Evolutionary conservation across 2,797 vertebrate species (phyloP).

Genomic region (Aldrovandia affinis): DNA sequence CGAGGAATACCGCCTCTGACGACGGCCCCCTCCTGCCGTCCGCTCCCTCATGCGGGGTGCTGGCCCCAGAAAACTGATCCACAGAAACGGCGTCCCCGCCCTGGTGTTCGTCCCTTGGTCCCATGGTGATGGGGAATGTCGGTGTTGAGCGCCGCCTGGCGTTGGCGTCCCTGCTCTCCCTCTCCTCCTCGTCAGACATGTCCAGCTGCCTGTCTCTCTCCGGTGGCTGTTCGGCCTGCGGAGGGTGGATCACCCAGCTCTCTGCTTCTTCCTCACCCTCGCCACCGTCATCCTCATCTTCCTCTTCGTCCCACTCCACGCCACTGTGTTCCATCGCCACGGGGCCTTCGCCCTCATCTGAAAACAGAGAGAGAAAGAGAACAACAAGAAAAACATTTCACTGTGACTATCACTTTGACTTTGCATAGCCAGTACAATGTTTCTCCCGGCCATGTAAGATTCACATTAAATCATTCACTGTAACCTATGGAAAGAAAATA

Average conservation of each 20-base stretch:
- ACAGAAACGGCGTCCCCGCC: neutral
- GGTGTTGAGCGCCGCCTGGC: conserved; percentile 6
- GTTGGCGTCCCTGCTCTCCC: conserved; percentile 17
- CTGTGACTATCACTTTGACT: no score
- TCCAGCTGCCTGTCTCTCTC: conserved; percentile 46
- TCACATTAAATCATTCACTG: no score
- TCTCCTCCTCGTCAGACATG: conserved; percentile 56
- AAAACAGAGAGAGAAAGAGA: neutral
- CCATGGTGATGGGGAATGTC: neutral
- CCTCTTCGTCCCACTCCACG: conserved; percentile 38
- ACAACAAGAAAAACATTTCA: neutral
- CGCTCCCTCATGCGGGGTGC: conserved; percentile 27
- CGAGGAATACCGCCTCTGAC: neutral
- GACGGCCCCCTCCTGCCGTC: neutral
- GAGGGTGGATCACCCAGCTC: conserved; percentile 30
- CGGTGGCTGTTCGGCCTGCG: conserved; percentile 27
- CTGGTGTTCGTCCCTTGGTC: neutral
- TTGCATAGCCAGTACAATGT: no score
- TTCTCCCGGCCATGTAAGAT: no score
- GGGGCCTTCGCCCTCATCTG: conserved; percentile 26
- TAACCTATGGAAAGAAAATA: no score
- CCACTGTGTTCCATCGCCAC: conserved; percentile 36
- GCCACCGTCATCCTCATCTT: conserved; percentile 42
- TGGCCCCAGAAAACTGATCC: neutral
- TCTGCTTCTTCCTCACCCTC: conserved; percentile 36